Base-by-base conservation (phyloP, 64 coral and sea anemone species). In the Dendronephthya gigantea region DNA sequence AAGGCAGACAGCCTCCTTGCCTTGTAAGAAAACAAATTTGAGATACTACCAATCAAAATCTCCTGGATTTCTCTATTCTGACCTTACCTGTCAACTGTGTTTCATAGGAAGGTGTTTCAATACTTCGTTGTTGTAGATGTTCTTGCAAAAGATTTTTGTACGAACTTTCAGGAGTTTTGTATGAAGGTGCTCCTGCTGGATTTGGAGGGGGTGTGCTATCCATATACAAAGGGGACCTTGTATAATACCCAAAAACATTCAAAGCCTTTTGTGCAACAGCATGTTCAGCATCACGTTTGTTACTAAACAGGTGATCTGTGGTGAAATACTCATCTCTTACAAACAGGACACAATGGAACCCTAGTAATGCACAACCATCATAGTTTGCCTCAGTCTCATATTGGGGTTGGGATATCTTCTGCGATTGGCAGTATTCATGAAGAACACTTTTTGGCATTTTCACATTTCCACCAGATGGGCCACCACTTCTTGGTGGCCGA, bases 91-190 rank as follows among this genome's bases (percentile, higher is more conserved):
- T 40, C 70, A 89, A 27, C 14, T 38, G 41, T 36, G 87, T 93
- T 14, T 82, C 48, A 50, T 93, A 93, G 51, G 17, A 33, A 40
- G 91, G 88, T 47, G 48, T 55, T 68, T 51, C 55, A 40, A 82
- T 50, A 39, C 32, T 83, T 90, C 88, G 86, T 45, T 93, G 91
- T 30, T 86, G 83, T 49, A 85, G 69, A 68, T 93, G 84, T 69
- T 93, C 91, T 81, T 93, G 91, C 47, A 93, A 83, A 23, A 89
- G 85, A 81, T 90, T 93, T 87, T 93, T 93, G 22, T 90, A 93
- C 9, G 91, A 93, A 23, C 85, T 25, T 35, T 35, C 84, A 13
- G 87, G 3, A 41, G 28, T 43, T 23, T 43, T 41, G 17, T 25
- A 72, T 33, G 39, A 35, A 70, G 25, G 17, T 9, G 43, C 4